Evolutionary conservation across 2,113 vertebrate genomes (phyloP), one percentile per base, ranked within the genome.

Genomic region (Hydrochoerus hydrochaeris): DNA sequence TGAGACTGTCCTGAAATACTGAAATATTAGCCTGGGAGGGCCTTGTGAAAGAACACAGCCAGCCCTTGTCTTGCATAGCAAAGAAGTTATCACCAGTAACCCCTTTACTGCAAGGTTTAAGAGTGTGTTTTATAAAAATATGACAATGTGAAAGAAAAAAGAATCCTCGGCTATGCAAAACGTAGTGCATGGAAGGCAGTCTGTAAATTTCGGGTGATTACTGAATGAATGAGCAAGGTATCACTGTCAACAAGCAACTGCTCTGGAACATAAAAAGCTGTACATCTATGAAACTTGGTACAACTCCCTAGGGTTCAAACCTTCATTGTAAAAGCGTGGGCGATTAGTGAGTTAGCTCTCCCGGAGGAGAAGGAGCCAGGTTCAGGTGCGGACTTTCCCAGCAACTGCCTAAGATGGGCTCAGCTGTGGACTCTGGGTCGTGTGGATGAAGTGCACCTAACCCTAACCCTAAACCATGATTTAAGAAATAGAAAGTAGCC

Each of bases 1-100:
- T 94, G 13, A 87, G 96, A 94, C 77, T 95, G 94, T 93, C 96
- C 87, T 95, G 85, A 97, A 96, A 97, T 96, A 84, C 28, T 97
- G 84, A 95, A 96, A 95, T 94, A 95, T 83, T 92, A 93, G 77
- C 90, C 85, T 30, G 83, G 60, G 88, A 92, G 75, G 63, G 62
- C 54, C 71, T 82, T 96, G 84, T 87, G 67, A 91, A 91, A 93
- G 92, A 65, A 95, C 97, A 97, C 82, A 95, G 88, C 86, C 95
- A 96, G 84, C 94, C 44, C 85, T 88, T 96, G 95, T 91, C 95
- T 92, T 85, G 77, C 65, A 58, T 46, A 96, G 77, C 63, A 52
- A 80, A 73, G 69, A 75, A 22, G 77, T 80, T 88, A 32, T 16
- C 63, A 24, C 35, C 44, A 93, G 83, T 60, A 95, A 93, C 13